Evolutionary conservation across 2,113 vertebrate species (phyloP), one percentile per base, ranked within the genome.

Genomic region (Leucopsar rothschildi): DNA sequence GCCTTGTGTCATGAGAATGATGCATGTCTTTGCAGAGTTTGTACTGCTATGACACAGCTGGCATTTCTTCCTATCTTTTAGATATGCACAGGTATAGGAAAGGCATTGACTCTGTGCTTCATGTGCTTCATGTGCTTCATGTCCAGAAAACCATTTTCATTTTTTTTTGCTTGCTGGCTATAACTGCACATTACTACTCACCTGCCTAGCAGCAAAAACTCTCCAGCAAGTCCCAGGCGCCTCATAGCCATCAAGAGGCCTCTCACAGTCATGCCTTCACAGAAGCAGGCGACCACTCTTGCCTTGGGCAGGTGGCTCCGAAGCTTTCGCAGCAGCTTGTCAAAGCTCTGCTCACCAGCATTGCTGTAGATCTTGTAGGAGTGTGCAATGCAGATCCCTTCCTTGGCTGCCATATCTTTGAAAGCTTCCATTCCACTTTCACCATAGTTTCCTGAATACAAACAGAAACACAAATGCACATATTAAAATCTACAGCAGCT

Each of bases 311-410:
- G 97, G 88, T 99, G 99, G 53, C 98, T 98, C 27, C 97, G 97
- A 57, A 99, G 98, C 75, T 99, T 98, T 91, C 98, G 97, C 95
- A 99, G 97, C 91, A 99, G 97, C 29, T 99, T 99, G 95, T 99
- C 99, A 28, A 99, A 99, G 95, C 98, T 99, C 96, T 99, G 98
- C 55, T 99, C 98, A 4, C 99, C 99, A 6, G 99, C 99, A 5
- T 99, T 99, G 97, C 99, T 99, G 97, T 99, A 99, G 97, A 99
- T 99, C 98, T 99, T 99, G 96, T 99, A 99, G 31, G 99, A 99
- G 93, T 99, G 99, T 9, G 99, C 99, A 37, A 99, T 99, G 93
- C 99, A 99, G 96, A 99, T 99, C 17, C 99, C 99, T 96, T 99
- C 99, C 92, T 99, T 99, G 72, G 98, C 99, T 1, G 99, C 99